These are phyloP conservation scores for Cantharis flavilabris DNA, from an alignment of 2,888 invertebrate genomes.

Conservation along the genomic window DNA sequence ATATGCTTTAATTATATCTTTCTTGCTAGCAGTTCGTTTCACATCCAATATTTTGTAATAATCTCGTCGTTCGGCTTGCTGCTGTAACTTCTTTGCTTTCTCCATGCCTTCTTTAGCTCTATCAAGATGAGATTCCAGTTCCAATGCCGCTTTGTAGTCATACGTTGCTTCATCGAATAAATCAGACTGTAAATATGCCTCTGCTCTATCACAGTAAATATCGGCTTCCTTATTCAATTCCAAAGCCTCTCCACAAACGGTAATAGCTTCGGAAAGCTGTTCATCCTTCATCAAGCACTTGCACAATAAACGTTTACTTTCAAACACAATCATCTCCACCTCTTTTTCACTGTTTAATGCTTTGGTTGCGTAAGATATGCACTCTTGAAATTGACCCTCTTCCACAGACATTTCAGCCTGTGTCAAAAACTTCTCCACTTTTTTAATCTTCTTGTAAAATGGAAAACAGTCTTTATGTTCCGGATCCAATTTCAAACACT, in stretches of 20 bases:
- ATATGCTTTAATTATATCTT: constrained; percentile 94
- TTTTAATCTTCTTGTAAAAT: constrained; percentile 94
- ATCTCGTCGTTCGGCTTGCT: constrained; percentile 90
- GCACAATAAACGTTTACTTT: constrained; percentile 80
- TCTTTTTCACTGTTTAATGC: constrained; percentile 72
- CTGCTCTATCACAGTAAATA: constrained; percentile 87
- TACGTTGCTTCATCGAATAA: constrained; percentile 92
- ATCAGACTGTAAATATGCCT: constrained; percentile 87
- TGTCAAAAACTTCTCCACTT: constrained; percentile 81
- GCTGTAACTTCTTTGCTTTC: constrained; percentile 88
- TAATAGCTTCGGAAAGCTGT: constrained; percentile 72
- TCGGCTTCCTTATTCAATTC: constrained; percentile 75
- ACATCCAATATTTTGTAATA: constrained; percentile 98
- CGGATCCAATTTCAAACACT: constrained; percentile 95
- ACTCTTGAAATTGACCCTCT: constrained; percentile 67
- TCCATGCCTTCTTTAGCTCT: constrained; percentile 88
- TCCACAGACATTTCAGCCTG: constrained; percentile 68
- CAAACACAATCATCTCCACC: constrained; percentile 71
- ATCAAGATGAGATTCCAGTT: constrained; percentile 76
- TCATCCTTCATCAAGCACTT: constrained; percentile 76
- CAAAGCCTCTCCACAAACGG: constrained; percentile 79
- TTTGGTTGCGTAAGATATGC: constrained; percentile 70
- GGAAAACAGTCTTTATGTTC: constrained; percentile 96
- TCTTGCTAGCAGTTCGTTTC: constrained; percentile 86
- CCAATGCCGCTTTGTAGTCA: constrained; percentile 84